phyloP scores from a whole-genome alignment of 2,888 invertebrate species.

The Sericinus montela region DNA sequence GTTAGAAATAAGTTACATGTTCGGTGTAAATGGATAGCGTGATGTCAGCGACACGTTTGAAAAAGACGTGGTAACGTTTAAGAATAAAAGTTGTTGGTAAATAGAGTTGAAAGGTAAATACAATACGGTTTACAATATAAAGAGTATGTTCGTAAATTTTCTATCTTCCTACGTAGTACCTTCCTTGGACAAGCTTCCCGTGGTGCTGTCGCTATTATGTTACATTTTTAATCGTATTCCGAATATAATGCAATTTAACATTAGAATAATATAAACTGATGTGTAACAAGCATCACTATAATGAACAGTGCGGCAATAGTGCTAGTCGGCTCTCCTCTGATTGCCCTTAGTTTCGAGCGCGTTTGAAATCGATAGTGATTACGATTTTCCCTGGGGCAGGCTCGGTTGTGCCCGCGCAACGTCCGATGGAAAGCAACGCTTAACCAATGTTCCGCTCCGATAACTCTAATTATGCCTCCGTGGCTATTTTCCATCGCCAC shows the following conservation, averaged over 20 bases:
- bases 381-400: conserved; percentile 75
- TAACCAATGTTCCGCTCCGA: conserved; percentile 78
- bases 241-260: too few relatives aligned
- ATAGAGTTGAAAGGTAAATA: too few relatives aligned
- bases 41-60: neutral
- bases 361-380: conserved; percentile 78
- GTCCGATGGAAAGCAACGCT: conserved; percentile 78
- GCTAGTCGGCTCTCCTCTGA: conserved; percentile 34
- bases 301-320: conserved; percentile 35
- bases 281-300: conserved; percentile 39
- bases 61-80: too few relatives aligned
- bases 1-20: conserved; percentile 46
- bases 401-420: conserved; percentile 69
- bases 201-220: too few relatives aligned
- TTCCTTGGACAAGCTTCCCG: too few relatives aligned
- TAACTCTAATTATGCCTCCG: conserved; percentile 73
- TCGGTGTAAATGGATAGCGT: conserved; percentile 44
- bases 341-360: conserved; percentile 52
- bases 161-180: too few relatives aligned
- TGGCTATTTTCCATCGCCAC: conserved; percentile 71
- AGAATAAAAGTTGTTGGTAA: too few relatives aligned
- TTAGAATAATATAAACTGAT: too few relatives aligned
- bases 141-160: too few relatives aligned
- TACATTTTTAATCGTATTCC: too few relatives aligned
- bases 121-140: too few relatives aligned